These are phyloP conservation scores for Ibidorhyncha struthersii DNA, from an alignment of 2,113 vertebrate genomes.

Conservation along the genomic window DNA sequence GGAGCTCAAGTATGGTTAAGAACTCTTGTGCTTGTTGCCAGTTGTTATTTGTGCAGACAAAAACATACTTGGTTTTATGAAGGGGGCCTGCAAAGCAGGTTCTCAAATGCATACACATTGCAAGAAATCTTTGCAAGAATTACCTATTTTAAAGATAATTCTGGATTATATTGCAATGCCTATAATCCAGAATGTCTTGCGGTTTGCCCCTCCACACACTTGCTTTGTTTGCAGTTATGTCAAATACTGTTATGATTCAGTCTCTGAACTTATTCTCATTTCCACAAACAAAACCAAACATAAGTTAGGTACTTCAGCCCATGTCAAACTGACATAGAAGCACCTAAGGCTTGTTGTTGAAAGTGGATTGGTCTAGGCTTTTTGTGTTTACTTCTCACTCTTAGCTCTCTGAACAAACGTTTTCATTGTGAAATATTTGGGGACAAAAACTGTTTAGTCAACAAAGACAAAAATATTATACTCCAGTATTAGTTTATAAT, in stretches of 20 bases:
- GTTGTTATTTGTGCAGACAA: neutral
- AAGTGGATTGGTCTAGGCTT: neutral
- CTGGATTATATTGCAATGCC: neutral
- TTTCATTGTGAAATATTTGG: neutral
- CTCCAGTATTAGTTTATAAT: neutral
- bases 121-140: neutral
- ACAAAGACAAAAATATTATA: neutral
- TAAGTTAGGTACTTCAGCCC: neutral
- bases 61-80: neutral
- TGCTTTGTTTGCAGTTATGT: neutral
- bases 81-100: neutral
- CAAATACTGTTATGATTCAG: accelerated
- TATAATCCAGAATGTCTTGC: neutral
- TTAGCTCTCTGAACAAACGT: neutral
- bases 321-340: neutral
- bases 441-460: neutral
- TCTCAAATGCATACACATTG: accelerated
- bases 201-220: accelerated
- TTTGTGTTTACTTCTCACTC: neutral
- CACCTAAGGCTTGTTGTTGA: accelerated
- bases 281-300: accelerated
- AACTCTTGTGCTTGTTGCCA: accelerated
- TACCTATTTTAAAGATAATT: neutral
- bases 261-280: accelerated
- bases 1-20: accelerated